phyloP scores from a whole-genome alignment of 2,113 vertebrate genomes.

The Syrmaticus mikado region DNA sequence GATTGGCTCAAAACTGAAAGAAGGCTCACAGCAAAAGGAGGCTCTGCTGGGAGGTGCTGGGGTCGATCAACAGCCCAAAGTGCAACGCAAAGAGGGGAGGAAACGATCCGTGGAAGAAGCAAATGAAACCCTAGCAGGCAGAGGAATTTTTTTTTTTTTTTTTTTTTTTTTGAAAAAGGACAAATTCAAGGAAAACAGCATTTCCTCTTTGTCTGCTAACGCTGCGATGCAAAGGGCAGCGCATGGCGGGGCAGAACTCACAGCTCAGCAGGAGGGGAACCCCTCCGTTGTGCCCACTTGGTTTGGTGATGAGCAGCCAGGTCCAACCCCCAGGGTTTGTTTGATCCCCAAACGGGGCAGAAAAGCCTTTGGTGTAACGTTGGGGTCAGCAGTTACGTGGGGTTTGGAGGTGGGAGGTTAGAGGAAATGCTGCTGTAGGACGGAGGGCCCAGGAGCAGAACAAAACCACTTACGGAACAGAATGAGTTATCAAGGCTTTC shows the following conservation, averaged over 20 bases:
- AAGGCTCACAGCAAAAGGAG: background rate
- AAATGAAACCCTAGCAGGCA: background rate
- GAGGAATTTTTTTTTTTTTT: background rate
- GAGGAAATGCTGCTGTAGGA: conserved; percentile 79
- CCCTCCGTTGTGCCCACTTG: background rate
- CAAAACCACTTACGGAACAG: conserved; percentile 88
- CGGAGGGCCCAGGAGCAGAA: conserved; percentile 63
- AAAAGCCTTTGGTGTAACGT: no score
- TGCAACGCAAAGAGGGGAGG: background rate
- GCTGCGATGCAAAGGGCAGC: background rate
- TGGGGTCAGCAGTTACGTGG: no score
- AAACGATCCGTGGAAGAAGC: background rate
- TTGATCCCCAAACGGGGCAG: no score
- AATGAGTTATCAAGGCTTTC: conserved; percentile 88
- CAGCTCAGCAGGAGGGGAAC: no score
- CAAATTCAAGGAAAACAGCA: conserved; percentile 58
- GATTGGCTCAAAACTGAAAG: background rate
- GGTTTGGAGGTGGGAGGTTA: conserved; percentile 6
- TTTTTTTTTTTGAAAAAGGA: background rate
- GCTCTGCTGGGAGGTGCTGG: background rate
- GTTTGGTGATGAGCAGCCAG: background rate
- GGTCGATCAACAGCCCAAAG: background rate
- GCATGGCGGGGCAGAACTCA: background rate
- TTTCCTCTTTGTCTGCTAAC: conserved; percentile 57
- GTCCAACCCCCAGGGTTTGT: background rate